Base-by-base conservation (phyloP, 2,113 vertebrate genomes). In the mouse (Mus musculus) region DNA sequence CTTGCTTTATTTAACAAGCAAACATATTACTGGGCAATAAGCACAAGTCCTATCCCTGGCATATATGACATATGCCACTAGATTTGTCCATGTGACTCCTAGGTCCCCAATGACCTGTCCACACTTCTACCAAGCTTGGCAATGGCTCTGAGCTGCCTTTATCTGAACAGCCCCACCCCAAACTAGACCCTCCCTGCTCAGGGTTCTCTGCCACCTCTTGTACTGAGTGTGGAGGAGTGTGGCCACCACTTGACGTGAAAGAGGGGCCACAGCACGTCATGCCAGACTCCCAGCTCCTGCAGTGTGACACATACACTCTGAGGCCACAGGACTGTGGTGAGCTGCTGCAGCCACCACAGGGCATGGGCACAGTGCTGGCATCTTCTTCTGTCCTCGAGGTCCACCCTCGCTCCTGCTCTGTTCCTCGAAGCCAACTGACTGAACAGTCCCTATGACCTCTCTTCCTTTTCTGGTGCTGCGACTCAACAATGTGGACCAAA, bases 361-460 rank as follows among this genome's bases (percentile, higher is more conserved):
- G 42, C 84, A 69, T 54, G 9, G 13, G 54, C 19, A 20, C 46
- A 77, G 71, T 20, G 30, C 67, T 54, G 42, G 36, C 59, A 14
- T 2, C 59, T 14, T 67, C 80, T n/a, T 12, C 0, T 8, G 22
- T 28, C 71, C 63, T 30, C 0, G 11, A 94, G 54, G 39, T 26
- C 61, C 56, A 3, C 75, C 49, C 49, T 59, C 28, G 20, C 13
- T 30, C 87, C 81, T 16, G 39, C 87, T 87, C 67, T 69, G 56
- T 16, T n/a, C 30, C 33, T 54, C 17, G 1, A 20, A 13, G 73
- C 28, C 63, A 17, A 12, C 13, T 5, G 42, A 65, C 54, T 17
- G 3, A 36, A 17, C 69, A 33, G 11, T 0, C 2, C 8, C 4
- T 0, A 12, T 42, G 73, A 0, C 19, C 2, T 10, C 16, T 26